Base-by-base conservation (phyloP, 2,113 vertebrate species). In the Montifringilla adamsi region DNA sequence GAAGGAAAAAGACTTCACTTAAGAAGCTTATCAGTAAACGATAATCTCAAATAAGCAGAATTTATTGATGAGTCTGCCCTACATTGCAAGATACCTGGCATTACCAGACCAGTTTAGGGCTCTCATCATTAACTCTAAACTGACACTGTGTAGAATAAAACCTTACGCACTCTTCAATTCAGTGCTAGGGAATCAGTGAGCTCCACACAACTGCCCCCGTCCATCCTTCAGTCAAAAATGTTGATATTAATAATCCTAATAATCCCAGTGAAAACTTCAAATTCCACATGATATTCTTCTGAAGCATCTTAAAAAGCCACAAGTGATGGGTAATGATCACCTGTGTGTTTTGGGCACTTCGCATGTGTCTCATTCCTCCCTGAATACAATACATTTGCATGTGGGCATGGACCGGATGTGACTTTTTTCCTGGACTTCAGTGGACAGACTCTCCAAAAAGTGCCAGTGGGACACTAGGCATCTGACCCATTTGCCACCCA, bases 361-460 rank as follows among this genome's bases (percentile, higher is more conserved):
- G 18, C 8, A 0, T 7, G 22, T 14, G 0, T 4, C 1, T 55
- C 30, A 39, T 41, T 47, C 27, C 16, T 59, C 22, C 49, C 22
- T 5, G 4, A 53, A 14, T 13, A 11, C 50, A 74, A 74, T 11
- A 7, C 1, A n/a, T 13, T 20, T 12, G 10, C 3, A 2, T 6
- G 6, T 12, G 7, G 33, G 21, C 4, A 53, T 7, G 9, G n/a
- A 22, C 15, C 56, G 17, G 4, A 35, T 10, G 5, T 2, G 8
- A 46, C 6, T 60, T 50, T 49, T 37, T 46, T 56, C 7, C 30
- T 62, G 27, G 11, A 56, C 7, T 66, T 66, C 23, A 60, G 1
- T 8, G 4, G 41, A 35, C 14, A 62, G 9, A 37, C 15, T 41
- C 4, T 9, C 21, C 37, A 58, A 35, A 84, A 35, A 33, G 3